These are phyloP conservation scores for Varanus komodoensis DNA, from an alignment of 2,113 vertebrate species.

Conservation along the genomic window DNA sequence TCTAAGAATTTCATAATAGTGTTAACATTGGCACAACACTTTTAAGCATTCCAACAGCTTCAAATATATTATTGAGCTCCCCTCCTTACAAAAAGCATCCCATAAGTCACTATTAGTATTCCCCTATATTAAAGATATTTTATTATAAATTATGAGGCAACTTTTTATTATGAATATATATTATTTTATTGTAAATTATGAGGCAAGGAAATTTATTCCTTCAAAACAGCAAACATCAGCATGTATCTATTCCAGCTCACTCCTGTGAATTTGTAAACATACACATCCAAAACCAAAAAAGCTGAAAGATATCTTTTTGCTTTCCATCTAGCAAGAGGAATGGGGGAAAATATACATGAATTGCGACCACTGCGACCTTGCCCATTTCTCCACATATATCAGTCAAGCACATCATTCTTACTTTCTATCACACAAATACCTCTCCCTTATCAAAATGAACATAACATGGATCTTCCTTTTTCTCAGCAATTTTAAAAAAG, in stretches of 20 bases:
- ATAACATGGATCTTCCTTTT: neutral
- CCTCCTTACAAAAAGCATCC: neutral
- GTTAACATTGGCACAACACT: neutral
- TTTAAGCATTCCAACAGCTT: neutral
- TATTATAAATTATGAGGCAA: neutral
- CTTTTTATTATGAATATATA: neutral
- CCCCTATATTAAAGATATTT: neutral
- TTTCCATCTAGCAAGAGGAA: neutral
- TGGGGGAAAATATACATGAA: neutral
- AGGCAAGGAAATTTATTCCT: neutral
- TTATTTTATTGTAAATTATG: neutral
- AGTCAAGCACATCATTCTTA: neutral
- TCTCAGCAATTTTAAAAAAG: neutral
- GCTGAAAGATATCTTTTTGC: neutral
- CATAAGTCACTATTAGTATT: neutral
- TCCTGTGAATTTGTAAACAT: neutral
- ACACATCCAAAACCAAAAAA: neutral
- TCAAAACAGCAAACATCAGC: neutral
- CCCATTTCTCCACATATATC: rapidly evolving
- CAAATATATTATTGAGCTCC: neutral
- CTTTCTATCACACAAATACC: neutral
- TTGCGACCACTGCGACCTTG: neutral
- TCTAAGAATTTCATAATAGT: neutral
- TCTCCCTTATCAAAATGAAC: neutral
- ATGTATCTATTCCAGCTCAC: rapidly evolving